Base-by-base conservation (phyloP, 2,888 invertebrate genomes). In the Drosophila neotestacea region DNA sequence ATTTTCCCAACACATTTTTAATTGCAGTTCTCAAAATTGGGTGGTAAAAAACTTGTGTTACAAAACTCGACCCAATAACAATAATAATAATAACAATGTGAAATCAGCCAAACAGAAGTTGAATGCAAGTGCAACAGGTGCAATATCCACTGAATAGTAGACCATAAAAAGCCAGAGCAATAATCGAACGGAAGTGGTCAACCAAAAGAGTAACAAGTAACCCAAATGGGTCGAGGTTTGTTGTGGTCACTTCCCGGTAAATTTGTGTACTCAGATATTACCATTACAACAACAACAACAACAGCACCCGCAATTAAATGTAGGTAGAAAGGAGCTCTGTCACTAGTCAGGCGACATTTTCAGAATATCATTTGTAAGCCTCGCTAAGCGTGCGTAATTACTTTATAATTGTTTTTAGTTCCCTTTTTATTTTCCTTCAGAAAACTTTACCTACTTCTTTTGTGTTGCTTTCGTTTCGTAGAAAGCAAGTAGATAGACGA, bases 361-460 rank as follows among this genome's bases (percentile, higher is more conserved):
- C 32, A n/a, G 58, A 41, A 50, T 41, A 9, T 44, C 27, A 52
- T 61, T 70, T 48, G 56, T 50, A 13, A 11, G 11, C 16, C 27
- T 11, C 65, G 61, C 16, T 16, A 16, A 16, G 16, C 16, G 16
- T 16, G 16, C 50, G 22, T 63, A 47, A 86, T 84, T 75, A 68
- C 72, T 61, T 81, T 81, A 72, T 84, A 82, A 82, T 84, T 82
- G 78, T 70, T 60, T 71, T 10, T 22, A 6, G 48, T 73, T 58
- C 48, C 56, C 56, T 44, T 34, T 38, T 46, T 32, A 13, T 54
- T 54, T 22, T 22, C 22, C 13, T 30, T 27, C 9, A 28, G 48
- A 48, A 7, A 70, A 70, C 55, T 52, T 80, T 55, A 55, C 44
- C 67, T 41, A 32, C 32, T 56, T 66, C 64, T 78, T 44, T 27